These are phyloP conservation scores for Thrips palmi DNA, from an alignment of 1,140 invertebrate genomes.

Conservation along the genomic window DNA sequence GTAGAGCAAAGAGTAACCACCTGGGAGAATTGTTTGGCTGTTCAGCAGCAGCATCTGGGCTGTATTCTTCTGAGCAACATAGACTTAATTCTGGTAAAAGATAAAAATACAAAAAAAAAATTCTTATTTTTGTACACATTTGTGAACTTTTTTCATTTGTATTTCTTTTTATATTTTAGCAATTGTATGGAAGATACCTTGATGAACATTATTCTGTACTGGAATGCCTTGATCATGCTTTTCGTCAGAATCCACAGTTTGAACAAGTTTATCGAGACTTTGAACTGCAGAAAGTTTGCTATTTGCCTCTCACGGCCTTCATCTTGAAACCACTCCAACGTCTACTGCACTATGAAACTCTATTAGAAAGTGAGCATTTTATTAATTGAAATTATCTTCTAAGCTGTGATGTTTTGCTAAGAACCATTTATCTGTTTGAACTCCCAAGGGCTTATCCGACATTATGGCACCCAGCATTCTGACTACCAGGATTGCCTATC, in stretches of 20 bases:
- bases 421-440: constrained; percentile 8
- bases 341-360: constrained; percentile 64
- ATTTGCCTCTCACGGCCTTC: constrained; percentile 70
- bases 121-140: constrained; percentile 3
- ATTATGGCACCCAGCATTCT: constrained; percentile 54
- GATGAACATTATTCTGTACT: constrained; percentile 55
- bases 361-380: constrained; percentile 57
- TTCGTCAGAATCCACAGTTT: constrained; percentile 50
- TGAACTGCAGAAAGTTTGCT: constrained; percentile 68
- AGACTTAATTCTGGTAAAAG: constrained; percentile 31
- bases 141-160: constrained; percentile 1
- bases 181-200: constrained; percentile 68
- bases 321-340: constrained; percentile 78
- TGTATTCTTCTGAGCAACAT: constrained; percentile 46
- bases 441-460: constrained; percentile 44
- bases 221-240: constrained; percentile 51
- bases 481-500: constrained; percentile 56
- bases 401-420: background rate
- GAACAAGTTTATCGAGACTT: constrained; percentile 67
- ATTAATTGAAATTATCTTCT: constrained; percentile 2
- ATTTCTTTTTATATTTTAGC: constrained; percentile 19
- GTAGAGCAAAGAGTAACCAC: constrained; percentile 42
- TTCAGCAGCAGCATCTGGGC: constrained; percentile 36
- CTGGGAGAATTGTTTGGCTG: constrained; percentile 31
- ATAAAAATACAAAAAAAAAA: constrained; percentile 4